These are phyloP conservation scores for Diarsia rubi DNA, from an alignment of 2,888 invertebrate species.

Conservation along the genomic window DNA sequence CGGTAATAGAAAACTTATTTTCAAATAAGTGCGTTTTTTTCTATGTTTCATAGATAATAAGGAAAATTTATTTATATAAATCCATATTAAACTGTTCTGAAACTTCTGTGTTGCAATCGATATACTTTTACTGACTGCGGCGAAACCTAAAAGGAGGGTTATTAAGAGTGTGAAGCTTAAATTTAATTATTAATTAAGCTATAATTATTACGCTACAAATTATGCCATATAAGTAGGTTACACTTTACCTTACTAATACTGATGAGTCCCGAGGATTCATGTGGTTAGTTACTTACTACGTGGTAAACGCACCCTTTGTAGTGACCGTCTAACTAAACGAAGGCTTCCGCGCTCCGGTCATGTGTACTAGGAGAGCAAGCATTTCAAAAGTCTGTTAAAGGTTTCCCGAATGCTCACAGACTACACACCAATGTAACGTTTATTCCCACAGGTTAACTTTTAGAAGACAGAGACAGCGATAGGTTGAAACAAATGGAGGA, in stretches of 20 bases:
- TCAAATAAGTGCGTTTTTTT: too few species aligned
- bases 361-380: conserved; percentile 14
- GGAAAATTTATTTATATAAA: too few species aligned
- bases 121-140: too few species aligned
- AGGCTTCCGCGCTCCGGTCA: conserved; percentile 3
- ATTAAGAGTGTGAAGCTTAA: too few species aligned
- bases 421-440: too few species aligned
- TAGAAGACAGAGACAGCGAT: background rate
- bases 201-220: background rate
- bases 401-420: background rate
- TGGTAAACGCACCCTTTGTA: background rate
- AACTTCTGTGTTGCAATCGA: background rate
- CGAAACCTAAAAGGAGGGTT: too few species aligned
- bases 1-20: background rate
- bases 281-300: background rate
- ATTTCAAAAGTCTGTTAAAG: background rate
- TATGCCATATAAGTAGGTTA: background rate
- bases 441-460: background rate
- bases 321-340: background rate
- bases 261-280: background rate
- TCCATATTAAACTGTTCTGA: background rate
- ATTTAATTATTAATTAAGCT: too few species aligned
- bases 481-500: background rate
- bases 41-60: too few species aligned
- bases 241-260: background rate